These are phyloP conservation scores for Drosophila baimaii DNA, from an alignment of 1,140 invertebrate species.

Conservation along the genomic window DNA sequence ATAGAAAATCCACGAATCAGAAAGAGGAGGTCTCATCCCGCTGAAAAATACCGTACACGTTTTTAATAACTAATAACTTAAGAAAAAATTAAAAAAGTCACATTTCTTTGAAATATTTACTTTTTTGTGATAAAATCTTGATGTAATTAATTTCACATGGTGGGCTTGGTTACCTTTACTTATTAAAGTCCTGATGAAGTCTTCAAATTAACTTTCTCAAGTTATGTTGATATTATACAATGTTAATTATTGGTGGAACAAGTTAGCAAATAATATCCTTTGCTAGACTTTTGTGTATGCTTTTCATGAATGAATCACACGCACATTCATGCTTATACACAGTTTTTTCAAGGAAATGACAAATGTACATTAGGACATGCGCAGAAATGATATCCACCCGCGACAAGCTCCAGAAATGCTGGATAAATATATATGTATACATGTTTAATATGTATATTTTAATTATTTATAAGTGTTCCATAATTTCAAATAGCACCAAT, in stretches of 20 bases:
- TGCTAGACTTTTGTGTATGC: slow-evolving; percentile 8
- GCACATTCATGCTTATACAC: slow-evolving; percentile 3
- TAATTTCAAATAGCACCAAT: background rate
- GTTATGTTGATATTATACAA: background rate
- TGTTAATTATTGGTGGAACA: background rate
- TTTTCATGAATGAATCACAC: slow-evolving; percentile 28
- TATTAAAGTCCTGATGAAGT: background rate
- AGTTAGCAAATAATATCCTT: background rate
- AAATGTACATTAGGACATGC: slow-evolving; percentile 4
- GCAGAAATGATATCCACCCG: slow-evolving; percentile 6
- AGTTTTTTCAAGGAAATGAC: background rate
- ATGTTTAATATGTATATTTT: background rate
- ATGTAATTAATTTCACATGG: background rate
- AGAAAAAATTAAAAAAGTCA: background rate
- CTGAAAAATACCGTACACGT: slow-evolving; percentile 22
- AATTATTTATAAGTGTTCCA: background rate
- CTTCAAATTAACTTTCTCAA: background rate
- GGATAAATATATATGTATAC: background rate
- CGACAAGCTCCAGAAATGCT: background rate
- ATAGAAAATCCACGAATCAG: slow-evolving; percentile 19
- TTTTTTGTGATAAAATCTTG: background rate
- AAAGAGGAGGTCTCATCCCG: slow-evolving; percentile 14
- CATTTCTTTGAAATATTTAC: too few relatives aligned
- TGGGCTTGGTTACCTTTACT: slow-evolving; percentile 3
- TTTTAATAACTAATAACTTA: slow-evolving; percentile 20